Conservation (phyloP, 2,888 invertebrate genomes). For the Tipula lateralis region DNA sequence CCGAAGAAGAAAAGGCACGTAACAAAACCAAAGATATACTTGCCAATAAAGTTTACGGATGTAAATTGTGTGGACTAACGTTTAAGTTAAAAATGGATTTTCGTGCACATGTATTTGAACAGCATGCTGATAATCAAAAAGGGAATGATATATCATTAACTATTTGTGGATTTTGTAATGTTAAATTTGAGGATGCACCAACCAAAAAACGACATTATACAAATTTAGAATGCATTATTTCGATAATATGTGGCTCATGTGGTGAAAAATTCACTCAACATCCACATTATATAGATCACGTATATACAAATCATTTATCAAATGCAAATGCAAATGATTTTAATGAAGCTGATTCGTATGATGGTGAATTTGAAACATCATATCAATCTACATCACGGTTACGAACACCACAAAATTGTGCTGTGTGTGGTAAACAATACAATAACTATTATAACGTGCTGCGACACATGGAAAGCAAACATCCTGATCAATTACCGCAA, state of each 20-base stretch:
- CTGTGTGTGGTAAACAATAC: constrained; percentile 48
- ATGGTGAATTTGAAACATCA: constrained; percentile 29
- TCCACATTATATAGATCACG: constrained; percentile 48
- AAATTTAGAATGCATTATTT: constrained; percentile 49
- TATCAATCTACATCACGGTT: constrained; percentile 35
- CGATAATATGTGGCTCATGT: constrained; percentile 47
- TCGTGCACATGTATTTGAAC: constrained; percentile 48
- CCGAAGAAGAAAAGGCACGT: constrained; percentile 4
- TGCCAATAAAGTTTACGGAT: constrained; percentile 48
- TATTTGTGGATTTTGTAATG: constrained; percentile 47
- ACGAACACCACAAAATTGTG: constrained; percentile 48
- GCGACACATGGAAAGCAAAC: constrained; percentile 50
- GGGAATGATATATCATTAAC: constrained; percentile 46
- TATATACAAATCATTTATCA: constrained; percentile 45
- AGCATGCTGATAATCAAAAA: constrained; percentile 45
- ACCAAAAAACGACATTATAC: constrained; percentile 49
- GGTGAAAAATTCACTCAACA: constrained; percentile 47
- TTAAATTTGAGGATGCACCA: constrained; percentile 47
- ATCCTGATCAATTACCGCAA: constrained; percentile 49
- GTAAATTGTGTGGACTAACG: constrained; percentile 47
- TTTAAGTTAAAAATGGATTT: constrained; percentile 48
- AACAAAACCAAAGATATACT: constrained; percentile 45
- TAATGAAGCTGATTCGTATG: constrained; percentile 25
- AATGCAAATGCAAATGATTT: constrained; percentile 36
- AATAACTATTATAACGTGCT: constrained; percentile 50